phyloP scores from a whole-genome alignment of 2,888 invertebrate genomes.

The Conchocele bisecta region DNA sequence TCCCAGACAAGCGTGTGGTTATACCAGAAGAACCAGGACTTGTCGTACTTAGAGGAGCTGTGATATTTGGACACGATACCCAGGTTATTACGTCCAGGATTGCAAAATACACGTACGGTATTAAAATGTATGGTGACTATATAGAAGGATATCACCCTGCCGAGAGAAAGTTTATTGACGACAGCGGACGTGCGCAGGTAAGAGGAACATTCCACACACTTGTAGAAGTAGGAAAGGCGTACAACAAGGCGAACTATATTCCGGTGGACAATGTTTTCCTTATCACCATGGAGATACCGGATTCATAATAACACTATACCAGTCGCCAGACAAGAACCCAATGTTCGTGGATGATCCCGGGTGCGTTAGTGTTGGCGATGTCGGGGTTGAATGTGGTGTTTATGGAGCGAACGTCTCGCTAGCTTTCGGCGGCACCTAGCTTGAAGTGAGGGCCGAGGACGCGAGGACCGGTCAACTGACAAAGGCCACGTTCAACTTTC shows the following conservation, averaged over 20 bases:
- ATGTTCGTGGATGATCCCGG: constrained; percentile 30
- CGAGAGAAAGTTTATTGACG: neutral
- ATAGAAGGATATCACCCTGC: constrained; percentile 5
- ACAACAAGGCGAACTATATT: constrained; percentile 1
- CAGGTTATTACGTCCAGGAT: constrained; percentile 52
- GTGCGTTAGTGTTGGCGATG: constrained; percentile 27
- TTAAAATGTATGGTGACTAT: constrained; percentile 11
- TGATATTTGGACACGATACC: constrained; percentile 55
- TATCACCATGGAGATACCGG: neutral
- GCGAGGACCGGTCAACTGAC: constrained; percentile 23
- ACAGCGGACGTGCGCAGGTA: neutral
- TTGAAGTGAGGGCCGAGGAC: constrained; percentile 39
- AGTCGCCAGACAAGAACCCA: constrained; percentile 33
- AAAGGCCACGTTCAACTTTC: constrained; percentile 35
- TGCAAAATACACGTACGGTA: constrained; percentile 54
- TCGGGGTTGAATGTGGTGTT: constrained; percentile 28
- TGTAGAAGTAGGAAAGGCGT: constrained; percentile 34
- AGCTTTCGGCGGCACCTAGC: constrained; percentile 51
- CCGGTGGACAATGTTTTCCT: neutral
- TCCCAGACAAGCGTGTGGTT: constrained; percentile 25
- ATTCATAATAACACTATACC: constrained; percentile 28
- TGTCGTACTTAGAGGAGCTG: constrained; percentile 52
- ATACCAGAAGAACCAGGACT: constrained; percentile 48
- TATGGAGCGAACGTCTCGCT: constrained; percentile 27
- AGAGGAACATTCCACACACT: constrained; percentile 22